Base-by-base conservation (phyloP, 2,888 invertebrate genomes). In the Drosophila anceps region DNA sequence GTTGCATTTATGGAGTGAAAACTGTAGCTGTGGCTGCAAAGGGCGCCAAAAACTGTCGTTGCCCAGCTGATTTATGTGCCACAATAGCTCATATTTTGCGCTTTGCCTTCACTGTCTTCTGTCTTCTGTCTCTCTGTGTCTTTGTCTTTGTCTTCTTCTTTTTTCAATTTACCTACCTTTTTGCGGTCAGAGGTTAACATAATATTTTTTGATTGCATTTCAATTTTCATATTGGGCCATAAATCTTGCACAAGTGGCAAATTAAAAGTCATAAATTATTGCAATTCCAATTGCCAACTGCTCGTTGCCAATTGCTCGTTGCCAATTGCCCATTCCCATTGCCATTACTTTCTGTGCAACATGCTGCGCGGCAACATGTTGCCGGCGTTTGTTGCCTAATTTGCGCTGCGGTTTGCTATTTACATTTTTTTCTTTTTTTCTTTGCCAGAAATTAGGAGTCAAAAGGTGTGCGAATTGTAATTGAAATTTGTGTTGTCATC, bases 221-320 rank as follows among this genome's bases (percentile, higher is more conserved):
- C 87, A 90, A 88, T 88, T 90, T 84, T 77, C 81, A 73, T 68
- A 70, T 68, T 80, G 81, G n/a, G 39, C 74, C 76, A 81, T 79
- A 88, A 88, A 84, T 87, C 84, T 81, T 85, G 73, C 76, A 72
- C 81, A 87, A 90, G 81, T 85, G 82, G 82, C 81, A 90, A 85
- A 89, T 87, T 77, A 90, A 88, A 86, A 91, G 89, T 84, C 85
- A 91, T 91, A 91, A 90, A 91, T 90, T 85, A 66, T 66, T 66
- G 43, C 35, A 73, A 62, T 63, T 71, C 53, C 81, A 62, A 62
- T 69, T 61, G 35, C 33, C 69, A 59, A 33, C 50, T 69, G 31
- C 50, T 53, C 31, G 67, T 67, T 64, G 31, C n/a, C 20, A 8
- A 15, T 18, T 50, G 50, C 31, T 31, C 8, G 24, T 24, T 44